Percentiles rank a stretch among this genome's conserved stretches.
These are phyloP conservation scores for Vesta saturnalis DNA, from an alignment of 2,888 invertebrate species.

Conservation along the genomic window DNA sequence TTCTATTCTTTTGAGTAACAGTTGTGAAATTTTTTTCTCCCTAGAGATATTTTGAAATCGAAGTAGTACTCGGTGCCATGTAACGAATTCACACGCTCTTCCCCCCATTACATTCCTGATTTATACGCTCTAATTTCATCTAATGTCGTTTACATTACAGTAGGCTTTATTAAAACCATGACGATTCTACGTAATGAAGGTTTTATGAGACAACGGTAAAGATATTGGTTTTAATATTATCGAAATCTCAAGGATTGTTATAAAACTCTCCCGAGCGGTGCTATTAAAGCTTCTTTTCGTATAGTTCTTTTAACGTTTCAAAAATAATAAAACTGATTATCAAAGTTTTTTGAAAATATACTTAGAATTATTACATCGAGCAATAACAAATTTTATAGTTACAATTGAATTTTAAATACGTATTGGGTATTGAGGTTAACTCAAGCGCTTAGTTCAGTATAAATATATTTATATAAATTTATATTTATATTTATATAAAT, in stretches of 20 bases:
- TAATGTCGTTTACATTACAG: conserved; percentile 45
- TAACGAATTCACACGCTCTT: conserved; percentile 41
- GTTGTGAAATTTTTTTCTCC: conserved; percentile 9
- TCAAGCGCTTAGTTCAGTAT: no score
- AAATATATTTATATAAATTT: no score
- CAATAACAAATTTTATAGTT: no score
- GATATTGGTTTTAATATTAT: conserved; percentile 28
- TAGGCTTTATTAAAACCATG: conserved; percentile 46
- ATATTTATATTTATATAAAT: no score
- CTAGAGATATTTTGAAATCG: conserved; percentile 19
- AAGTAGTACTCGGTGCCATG: conserved; percentile 24
- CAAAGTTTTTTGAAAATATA: no score
- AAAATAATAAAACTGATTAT: no score
- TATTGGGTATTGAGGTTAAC: no score
- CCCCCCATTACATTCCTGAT: conserved; percentile 43
- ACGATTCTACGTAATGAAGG: conserved; percentile 45
- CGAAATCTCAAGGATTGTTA: not conserved
- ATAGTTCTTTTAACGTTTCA: not conserved
- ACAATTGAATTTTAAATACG: no score
- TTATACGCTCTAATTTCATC: conserved; percentile 45
- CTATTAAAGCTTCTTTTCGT: not conserved
- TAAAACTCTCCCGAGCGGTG: no score
- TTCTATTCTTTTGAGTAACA: not conserved
- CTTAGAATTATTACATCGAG: no score
- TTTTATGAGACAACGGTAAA: conserved; percentile 31